These are phyloP conservation scores for Guaruba guarouba DNA, from an alignment of 2,113 vertebrate species.

Conservation along the genomic window DNA sequence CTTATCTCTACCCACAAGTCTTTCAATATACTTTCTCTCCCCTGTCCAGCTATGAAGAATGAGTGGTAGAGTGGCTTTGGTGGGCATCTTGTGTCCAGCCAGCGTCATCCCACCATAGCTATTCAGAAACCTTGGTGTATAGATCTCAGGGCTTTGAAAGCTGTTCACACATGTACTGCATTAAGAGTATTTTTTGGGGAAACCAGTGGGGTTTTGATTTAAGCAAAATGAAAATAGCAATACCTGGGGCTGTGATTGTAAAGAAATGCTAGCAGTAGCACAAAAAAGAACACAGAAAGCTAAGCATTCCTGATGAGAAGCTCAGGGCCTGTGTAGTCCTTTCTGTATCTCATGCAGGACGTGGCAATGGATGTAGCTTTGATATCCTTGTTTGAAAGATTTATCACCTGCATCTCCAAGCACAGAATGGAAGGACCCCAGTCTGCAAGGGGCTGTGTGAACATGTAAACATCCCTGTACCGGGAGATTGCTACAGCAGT, in stretches of 20 bases:
- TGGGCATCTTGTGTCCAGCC: background rate
- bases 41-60: background rate
- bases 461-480: fast-evolving
- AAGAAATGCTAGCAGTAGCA: background rate
- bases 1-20: background rate
- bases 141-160: background rate
- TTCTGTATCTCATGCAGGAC: background rate
- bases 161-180: background rate
- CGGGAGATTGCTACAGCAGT: background rate
- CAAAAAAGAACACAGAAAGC: background rate
- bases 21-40: background rate
- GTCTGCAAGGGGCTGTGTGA: background rate
- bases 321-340: background rate
- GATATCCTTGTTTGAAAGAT: background rate
- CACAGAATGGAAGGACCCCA: background rate
- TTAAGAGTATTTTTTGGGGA: background rate
- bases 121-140: background rate
- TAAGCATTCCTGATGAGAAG: background rate
- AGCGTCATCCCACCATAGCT: background rate
- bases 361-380: background rate
- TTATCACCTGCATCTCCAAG: background rate
- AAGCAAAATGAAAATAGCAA: background rate
- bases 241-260: background rate
- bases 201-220: background rate
- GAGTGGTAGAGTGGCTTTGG: background rate